Conservation (phyloP, 2,113 vertebrate species). For the Helogale parvula region DNA sequence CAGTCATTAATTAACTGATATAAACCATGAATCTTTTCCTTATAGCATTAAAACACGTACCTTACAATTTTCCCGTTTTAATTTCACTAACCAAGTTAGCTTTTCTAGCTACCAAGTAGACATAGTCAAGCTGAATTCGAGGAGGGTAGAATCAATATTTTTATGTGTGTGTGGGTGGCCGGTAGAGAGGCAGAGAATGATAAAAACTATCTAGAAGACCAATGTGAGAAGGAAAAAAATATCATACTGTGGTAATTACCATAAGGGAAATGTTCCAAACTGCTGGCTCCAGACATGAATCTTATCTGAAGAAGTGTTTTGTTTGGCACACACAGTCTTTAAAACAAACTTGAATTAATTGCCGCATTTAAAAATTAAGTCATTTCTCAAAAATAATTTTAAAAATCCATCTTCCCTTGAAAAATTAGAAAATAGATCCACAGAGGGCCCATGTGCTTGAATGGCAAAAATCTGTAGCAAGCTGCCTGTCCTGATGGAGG, state of each 20-base stretch:
- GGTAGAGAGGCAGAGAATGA: background rate
- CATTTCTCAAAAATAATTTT: background rate
- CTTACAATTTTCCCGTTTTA: background rate
- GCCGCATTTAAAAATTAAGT: background rate
- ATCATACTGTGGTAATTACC: background rate
- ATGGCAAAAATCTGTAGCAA: background rate
- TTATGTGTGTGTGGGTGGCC: no score
- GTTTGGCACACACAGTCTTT: conserved; percentile 31
- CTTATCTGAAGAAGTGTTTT: conserved; percentile 52
- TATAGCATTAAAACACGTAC: background rate
- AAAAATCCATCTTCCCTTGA: background rate
- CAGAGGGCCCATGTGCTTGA: background rate
- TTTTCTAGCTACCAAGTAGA: background rate
- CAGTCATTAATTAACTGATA: background rate
- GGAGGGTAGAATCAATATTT: background rate
- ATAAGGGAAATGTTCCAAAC: conserved; percentile 4
- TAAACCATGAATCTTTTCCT: background rate
- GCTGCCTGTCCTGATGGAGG: background rate
- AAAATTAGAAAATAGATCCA: conserved; percentile 13
- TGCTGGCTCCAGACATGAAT: background rate
- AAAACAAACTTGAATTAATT: conserved; percentile 51
- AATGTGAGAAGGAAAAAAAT: background rate
- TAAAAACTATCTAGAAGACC: background rate
- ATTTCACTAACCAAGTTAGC: background rate
- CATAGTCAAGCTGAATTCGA: background rate